phyloP scores from a whole-genome alignment of 2,113 vertebrate species.

The Sakesphorus luctuosus region DNA sequence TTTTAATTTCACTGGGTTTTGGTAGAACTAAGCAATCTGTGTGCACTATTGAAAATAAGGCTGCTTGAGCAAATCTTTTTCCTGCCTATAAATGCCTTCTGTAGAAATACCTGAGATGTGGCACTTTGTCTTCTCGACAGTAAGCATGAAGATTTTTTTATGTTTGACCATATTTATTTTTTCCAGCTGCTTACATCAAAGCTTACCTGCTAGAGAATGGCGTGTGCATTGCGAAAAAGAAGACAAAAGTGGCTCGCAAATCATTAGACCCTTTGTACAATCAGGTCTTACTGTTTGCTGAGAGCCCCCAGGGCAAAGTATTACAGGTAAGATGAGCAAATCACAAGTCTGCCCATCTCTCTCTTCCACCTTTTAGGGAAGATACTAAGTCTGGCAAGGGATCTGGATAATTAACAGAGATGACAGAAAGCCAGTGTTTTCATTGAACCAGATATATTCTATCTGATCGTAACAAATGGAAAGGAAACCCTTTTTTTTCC shows the following conservation, averaged over 20 bases:
- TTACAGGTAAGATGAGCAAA: constrained; percentile 85
- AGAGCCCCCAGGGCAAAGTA: constrained; percentile 96
- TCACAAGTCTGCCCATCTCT: neutral
- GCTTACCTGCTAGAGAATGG: constrained; percentile 97
- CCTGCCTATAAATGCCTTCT: neutral
- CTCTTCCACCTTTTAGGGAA: neutral
- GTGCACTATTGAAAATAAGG: neutral
- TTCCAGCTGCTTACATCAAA: constrained; percentile 96
- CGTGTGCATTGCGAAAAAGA: constrained; percentile 94
- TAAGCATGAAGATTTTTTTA: neutral
- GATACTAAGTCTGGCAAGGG: neutral
- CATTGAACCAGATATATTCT: accelerated
- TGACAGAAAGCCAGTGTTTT: neutral
- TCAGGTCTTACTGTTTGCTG: constrained; percentile 95
- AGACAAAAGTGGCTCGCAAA: constrained; percentile 96
- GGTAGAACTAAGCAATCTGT: neutral
- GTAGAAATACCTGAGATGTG: neutral
- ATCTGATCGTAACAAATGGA: neutral
- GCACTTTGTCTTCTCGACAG: neutral
- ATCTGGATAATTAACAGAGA: neutral
- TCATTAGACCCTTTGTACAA: constrained; percentile 96
- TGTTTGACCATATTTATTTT: neutral
- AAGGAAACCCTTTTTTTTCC: neutral
- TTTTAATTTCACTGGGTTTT: neutral
- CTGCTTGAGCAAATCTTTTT: neutral